Conservation (phyloP, 2,113 vertebrate genomes). For the Oxygymnocypris stewartii region DNA sequence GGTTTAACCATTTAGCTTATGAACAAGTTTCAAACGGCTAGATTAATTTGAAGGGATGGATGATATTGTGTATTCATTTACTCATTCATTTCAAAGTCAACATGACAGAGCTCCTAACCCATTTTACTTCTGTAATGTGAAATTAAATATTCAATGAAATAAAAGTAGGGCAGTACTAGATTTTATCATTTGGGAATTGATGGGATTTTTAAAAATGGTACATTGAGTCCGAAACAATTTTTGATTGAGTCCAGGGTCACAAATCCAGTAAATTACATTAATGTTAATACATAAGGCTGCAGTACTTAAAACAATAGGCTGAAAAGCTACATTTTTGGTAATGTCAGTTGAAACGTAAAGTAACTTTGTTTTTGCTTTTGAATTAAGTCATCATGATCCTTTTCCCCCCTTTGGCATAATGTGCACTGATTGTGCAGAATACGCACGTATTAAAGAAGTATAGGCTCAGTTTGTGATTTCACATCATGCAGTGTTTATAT, state of each 20-base stretch:
- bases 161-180: conserved; percentile 9
- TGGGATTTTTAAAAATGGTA: background rate
- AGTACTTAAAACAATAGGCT: background rate
- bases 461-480: background rate
- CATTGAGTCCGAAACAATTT: background rate
- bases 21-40: background rate
- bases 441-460: background rate
- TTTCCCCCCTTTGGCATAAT: background rate
- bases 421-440: background rate
- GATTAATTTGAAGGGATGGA: background rate
- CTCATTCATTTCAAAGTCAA: background rate
- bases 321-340: too few relatives aligned
- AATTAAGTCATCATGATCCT: background rate
- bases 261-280: background rate
- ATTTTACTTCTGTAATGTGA: background rate
- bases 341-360: background rate
- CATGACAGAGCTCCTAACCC: background rate
- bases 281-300: background rate
- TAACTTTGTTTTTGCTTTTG: background rate
- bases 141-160: background rate
- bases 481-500: background rate
- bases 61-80: background rate
- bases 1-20: conserved; percentile 14
- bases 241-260: too few relatives aligned
- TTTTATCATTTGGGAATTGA: background rate